Evolutionary conservation across 2,797 vertebrate species (phyloP), one percentile per base, ranked within the genome.

Genomic region (Sebastes reedi): DNA sequence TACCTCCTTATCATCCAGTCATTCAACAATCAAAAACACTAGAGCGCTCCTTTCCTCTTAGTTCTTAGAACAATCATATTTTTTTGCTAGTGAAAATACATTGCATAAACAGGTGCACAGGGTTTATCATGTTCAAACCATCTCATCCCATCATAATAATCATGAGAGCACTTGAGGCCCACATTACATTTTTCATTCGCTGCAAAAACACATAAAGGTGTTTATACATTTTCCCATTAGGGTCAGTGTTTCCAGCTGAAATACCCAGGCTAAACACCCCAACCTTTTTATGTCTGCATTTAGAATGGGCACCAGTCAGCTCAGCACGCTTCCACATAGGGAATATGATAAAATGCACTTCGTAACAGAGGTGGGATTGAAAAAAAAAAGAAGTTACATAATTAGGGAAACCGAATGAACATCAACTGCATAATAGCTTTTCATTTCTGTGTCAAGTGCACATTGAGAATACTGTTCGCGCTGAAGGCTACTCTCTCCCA

Each of bases 401-500:
- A 89, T 85, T 82, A 69, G 25, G 55, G 22, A 78, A 82, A 36
- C 13, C 3, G 11, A 85, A 68, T 75, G 80, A 88, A 76, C 75
- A 83, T 70, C 64, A 67, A 60, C 72, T 72, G 62, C 70, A 75
- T 78, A 87, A 89, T 64, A 75, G 85, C 79, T 86, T 90, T 90
- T 91, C 77, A 80, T 86, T 85, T 89, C 13, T 72, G 58, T 87
- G 85, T 90, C 89, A 92, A 92, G 88, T 87, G 79, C 67, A 78
- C 81, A 72, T 79, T 76, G 88, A 87, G 91, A 80, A 87, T 76
- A 73, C 71, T 60, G 46, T 36, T 83, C 1, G 1, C 36, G 62
- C 42, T 50, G 55, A 85, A 22, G 76, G 55, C 61, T 72, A 32
- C 65, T 71, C 76, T 77, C 80, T 86, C 55, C 46, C 66, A 72